Evolutionary conservation across 2,797 vertebrate species (phyloP).

Genomic region (Sebastes kiyomatsui): DNA sequence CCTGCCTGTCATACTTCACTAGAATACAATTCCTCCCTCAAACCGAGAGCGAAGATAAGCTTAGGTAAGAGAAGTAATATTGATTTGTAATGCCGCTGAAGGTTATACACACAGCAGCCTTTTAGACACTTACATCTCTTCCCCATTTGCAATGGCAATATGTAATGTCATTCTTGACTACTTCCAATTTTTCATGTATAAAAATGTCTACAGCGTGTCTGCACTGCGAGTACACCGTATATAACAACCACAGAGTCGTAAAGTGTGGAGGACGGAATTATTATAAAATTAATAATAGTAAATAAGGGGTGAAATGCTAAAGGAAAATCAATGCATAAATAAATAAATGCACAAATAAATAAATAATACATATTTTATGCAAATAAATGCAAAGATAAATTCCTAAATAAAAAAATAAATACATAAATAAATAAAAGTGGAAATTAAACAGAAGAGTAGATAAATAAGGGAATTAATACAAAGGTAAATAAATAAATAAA

Average conservation of each 20-base stretch:
- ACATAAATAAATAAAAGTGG: too few species aligned
- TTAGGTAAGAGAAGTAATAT: slow-evolving; percentile 57
- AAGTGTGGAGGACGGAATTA: too few species aligned
- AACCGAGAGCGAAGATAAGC: slow-evolving; percentile 53
- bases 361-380: too few species aligned
- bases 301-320: too few species aligned
- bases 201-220: slow-evolving; percentile 15
- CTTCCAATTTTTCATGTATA: slow-evolving; percentile 33
- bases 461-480: too few species aligned
- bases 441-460: too few species aligned
- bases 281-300: too few species aligned
- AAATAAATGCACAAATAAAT: too few species aligned
- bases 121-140: slow-evolving; percentile 51
- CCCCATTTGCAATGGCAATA: slow-evolving; percentile 46
- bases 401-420: too few species aligned
- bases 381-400: too few species aligned
- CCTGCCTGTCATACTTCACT: slow-evolving; percentile 45
- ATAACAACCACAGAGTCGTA: background rate
- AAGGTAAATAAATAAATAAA: too few species aligned
- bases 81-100: slow-evolving; percentile 61
- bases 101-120: slow-evolving; percentile 45
- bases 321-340: too few species aligned
- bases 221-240: background rate
- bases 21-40: slow-evolving; percentile 57
- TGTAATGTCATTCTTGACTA: slow-evolving; percentile 56